Evolutionary conservation across 1,140 invertebrate genomes (phyloP), one percentile per base, ranked within the genome.

Genomic region (Xylocopa sonorina): DNA sequence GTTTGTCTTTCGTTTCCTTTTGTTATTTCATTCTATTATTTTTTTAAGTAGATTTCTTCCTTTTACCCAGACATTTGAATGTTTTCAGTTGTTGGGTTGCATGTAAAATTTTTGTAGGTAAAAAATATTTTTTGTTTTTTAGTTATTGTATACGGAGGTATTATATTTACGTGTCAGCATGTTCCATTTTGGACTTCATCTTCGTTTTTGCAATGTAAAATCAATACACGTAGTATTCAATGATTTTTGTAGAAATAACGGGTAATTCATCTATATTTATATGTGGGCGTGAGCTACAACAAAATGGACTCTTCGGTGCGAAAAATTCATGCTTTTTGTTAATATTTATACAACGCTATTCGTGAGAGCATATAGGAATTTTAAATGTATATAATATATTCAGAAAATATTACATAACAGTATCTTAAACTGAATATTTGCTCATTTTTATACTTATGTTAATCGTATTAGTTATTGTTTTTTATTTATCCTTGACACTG

Each of bases 231-330:
- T 4, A 4, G 7, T 27, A 21, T 3, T 7, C 7, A 24, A 24
- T 67, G 21, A 67, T 24, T 67, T 50, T 34, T 50, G 21, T 24
- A 6, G 29, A 21, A 50, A 24, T 9, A 21, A 48, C 34, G 24
- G 48, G 1, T 12, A 51, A 34, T 67, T n/a, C n/a, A 50, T n/a
- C 46, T 67, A 50, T 34, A 67, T 51, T 67, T 67, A 38, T 24
- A 51, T 51, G 34, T 50, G 63, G 63, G 63, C 63, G 63, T 66
- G 63, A 43, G 21, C 63, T 66, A 46, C 24, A n/a, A 7, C 46
- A 27, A 16, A 66, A 66, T 66, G 43, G 63, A 66, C 18, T 38
- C 3, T 38, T 38, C 38, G 9, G 38, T 46, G 46, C 43, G 21
- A 3, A 9, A 48, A 66, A 48, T 21, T 29, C 24, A 67, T 29